Evolutionary conservation across 1,140 invertebrate species (phyloP).

Genomic region (Micrasema longulum): DNA sequence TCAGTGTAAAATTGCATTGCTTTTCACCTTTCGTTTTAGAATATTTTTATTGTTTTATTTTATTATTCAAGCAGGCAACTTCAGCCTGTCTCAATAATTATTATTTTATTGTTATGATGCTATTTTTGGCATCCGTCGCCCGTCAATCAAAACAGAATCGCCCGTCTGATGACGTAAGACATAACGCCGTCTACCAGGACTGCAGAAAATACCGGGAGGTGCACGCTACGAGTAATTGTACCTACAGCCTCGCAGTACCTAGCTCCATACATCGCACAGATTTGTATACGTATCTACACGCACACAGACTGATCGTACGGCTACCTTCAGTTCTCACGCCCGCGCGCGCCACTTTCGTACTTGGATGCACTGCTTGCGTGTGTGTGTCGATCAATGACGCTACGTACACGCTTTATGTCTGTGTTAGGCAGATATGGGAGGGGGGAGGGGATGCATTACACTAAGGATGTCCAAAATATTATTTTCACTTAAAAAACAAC

Average conservation of each 20-base stretch:
- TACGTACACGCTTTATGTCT: background rate
- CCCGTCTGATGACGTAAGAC: constrained; percentile 29
- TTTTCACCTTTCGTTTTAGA: too few relatives aligned
- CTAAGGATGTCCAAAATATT: background rate
- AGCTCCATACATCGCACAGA: background rate
- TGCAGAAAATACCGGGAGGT: constrained; percentile 12
- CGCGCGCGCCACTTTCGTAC: constrained; percentile 27
- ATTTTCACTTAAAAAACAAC: too few relatives aligned
- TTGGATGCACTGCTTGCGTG: background rate
- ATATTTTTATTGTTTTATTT: background rate
- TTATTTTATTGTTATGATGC: background rate
- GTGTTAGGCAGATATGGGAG: too few relatives aligned
- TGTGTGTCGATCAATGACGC: background rate
- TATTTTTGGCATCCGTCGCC: background rate
- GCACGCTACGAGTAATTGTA: background rate
- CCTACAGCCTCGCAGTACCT: background rate
- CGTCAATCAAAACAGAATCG: constrained; percentile 24
- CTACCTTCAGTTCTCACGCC: constrained; percentile 38
- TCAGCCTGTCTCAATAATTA: background rate
- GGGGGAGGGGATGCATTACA: background rate
- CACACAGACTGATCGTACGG: background rate
- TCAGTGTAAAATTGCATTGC: too few relatives aligned
- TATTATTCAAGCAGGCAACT: too few relatives aligned
- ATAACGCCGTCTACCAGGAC: constrained; percentile 27
- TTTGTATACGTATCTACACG: background rate